Base-by-base conservation (phyloP, 2,888 invertebrate species). In the Leptogaster cylindrica region DNA sequence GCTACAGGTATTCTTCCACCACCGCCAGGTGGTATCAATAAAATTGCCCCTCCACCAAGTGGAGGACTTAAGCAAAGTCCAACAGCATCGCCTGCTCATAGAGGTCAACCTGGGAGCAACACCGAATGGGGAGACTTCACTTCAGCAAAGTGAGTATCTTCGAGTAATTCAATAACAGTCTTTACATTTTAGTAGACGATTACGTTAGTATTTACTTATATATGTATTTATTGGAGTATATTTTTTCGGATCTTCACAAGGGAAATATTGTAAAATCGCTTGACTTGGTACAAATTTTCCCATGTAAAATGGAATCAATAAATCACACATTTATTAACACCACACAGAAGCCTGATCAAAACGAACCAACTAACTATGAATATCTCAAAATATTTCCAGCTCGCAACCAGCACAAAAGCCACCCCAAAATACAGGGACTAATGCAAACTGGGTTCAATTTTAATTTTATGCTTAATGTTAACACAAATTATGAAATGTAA, bases 121-220 rank as follows among this genome's bases (percentile, higher is more conserved):
- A 77, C 78, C 7, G 89, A 90, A 73, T 92, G 92, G 92, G 90
- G 92, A 28, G 92, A 92, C 75, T 92, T 90, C 77, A 88, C 89
- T 72, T 89, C 89, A 69, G 89, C 89, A 70, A 84, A 85, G 86
- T 86, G 78, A 74, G 72, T 68, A 36, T 18, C n/a, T 25, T 2
- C 5, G 16, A 27, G 12, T n/a, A 25, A 23, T n/a, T n/a, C n/a
- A n/a, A n/a, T n/a, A n/a, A n/a, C n/a, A n/a, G n/a, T n/a, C n/a
- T n/a, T n/a, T n/a, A n/a, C n/a, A n/a, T n/a, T n/a, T n/a, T n/a
- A n/a, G n/a, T n/a, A n/a, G n/a, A n/a, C n/a, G n/a, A n/a, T n/a
- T n/a, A n/a, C n/a, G n/a, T n/a, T n/a, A n/a, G n/a, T n/a, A n/a
- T n/a, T n/a, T n/a, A n/a, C n/a, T 39, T n/a, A 46, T 12, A 18